Conservation (phyloP, 2,113 vertebrate genomes). For the Equus quagga region DNA sequence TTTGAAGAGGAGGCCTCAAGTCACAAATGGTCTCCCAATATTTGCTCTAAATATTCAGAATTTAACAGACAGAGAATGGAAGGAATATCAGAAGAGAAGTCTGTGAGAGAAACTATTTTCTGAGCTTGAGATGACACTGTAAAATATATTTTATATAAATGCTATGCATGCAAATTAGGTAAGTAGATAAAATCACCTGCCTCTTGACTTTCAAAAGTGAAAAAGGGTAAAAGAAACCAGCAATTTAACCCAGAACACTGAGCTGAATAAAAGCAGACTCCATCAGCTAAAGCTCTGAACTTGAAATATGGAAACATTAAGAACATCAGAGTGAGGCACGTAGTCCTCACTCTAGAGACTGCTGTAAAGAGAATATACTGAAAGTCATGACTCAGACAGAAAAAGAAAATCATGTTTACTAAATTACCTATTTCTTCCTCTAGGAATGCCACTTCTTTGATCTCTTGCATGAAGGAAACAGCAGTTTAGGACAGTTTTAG, state of each 20-base stretch:
- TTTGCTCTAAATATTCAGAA: background rate
- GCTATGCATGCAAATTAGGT: background rate
- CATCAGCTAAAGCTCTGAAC: background rate
- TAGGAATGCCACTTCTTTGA: slow-evolving; percentile 7
- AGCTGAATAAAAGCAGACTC: background rate
- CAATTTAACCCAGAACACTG: background rate
- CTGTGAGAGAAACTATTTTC: background rate
- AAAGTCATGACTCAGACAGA: background rate
- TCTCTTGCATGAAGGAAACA: background rate
- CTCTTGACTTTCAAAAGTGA: slow-evolving; percentile 43
- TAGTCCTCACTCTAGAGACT: background rate
- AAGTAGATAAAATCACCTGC: background rate
- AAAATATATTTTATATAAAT: slow-evolving; percentile 50
- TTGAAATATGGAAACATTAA: background rate
- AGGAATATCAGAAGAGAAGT: background rate
- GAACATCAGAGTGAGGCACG: background rate
- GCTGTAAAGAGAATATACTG: background rate
- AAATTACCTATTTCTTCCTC: slow-evolving; percentile 2
- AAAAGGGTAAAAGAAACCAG: background rate
- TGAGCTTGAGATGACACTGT: background rate
- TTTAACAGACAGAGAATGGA: background rate
- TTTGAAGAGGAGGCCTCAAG: background rate
- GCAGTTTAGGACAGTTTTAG: background rate
- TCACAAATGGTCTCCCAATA: background rate
- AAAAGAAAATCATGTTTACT: background rate